A percentile compares a stretch with the other conserved stretches of the same genome.
Evolutionary conservation across 2,113 vertebrate genomes (phyloP).

Genomic region (Peromyscus polionotus): DNA sequence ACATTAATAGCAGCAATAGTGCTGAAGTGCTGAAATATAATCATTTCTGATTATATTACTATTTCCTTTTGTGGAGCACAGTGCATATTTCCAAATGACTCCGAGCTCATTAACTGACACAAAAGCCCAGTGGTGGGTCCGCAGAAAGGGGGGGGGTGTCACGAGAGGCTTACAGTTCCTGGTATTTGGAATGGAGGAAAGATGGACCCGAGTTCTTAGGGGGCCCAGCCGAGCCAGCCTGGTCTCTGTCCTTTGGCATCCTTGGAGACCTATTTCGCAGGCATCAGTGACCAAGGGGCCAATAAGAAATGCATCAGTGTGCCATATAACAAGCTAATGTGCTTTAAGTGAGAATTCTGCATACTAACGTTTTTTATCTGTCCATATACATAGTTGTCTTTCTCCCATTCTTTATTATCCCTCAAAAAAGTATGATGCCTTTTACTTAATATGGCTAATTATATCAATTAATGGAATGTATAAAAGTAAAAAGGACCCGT

Average conservation of each 20-base stretch:
- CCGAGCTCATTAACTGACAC: constrained; percentile 66
- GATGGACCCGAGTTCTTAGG: background rate
- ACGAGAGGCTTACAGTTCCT: background rate
- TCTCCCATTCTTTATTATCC: background rate
- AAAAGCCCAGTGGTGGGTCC: constrained; percentile 45
- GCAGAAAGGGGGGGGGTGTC: background rate
- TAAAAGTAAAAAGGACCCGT: background rate
- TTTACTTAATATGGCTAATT: background rate
- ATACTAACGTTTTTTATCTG: background rate
- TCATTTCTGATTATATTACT: constrained; percentile 76
- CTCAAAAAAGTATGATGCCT: background rate
- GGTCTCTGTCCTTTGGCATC: background rate
- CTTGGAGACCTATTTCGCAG: background rate
- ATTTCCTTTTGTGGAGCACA: constrained; percentile 73
- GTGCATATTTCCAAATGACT: constrained; percentile 63
- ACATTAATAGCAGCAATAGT: constrained; percentile 78
- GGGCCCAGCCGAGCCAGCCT: background rate
- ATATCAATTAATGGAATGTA: background rate
- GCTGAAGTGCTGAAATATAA: constrained; percentile 66
- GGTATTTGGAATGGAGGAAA: background rate
- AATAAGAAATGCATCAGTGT: background rate
- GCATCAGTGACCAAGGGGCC: background rate
- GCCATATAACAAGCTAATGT: background rate
- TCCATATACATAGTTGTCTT: background rate
- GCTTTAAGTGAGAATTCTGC: background rate